Percentiles rank a stretch among this genome's conserved stretches.
phyloP scores from a whole-genome alignment of 2,888 invertebrate genomes.

The Schizotus pectinicornis region DNA sequence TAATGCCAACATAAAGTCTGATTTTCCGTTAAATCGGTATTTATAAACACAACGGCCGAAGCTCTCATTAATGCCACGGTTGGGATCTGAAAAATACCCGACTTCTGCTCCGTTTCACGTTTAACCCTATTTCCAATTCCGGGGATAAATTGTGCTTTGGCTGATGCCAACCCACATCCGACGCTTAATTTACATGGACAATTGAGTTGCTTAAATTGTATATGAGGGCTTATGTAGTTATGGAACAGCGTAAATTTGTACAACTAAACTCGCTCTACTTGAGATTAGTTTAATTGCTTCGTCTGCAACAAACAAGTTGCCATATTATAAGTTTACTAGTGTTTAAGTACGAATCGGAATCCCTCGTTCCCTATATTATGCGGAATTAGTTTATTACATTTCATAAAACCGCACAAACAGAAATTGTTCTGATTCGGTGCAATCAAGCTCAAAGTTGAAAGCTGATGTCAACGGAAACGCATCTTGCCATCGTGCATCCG shows the following conservation, averaged over 20 bases:
- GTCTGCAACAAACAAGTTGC: conserved; percentile 43
- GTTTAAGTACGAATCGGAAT: conserved; percentile 37
- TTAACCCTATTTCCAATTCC: conserved; percentile 29
- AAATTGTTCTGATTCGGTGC: no score
- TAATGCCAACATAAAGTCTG: no score
- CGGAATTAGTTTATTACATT: no score
- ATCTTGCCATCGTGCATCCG: no score
- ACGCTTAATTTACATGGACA: conserved; percentile 50
- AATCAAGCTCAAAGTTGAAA: no score
- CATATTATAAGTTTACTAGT: conserved; percentile 38
- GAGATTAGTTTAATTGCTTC: conserved; percentile 52
- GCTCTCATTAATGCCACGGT: conserved; percentile 3
- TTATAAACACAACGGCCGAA: not conserved
- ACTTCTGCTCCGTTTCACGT: conserved; percentile 16
- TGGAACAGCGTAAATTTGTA: conserved; percentile 49
- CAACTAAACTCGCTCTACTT: conserved; percentile 43
- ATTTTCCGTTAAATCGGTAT: no score
- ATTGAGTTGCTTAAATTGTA: conserved; percentile 51
- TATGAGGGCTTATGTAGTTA: conserved; percentile 50
- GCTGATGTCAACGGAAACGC: no score
- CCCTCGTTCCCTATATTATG: conserved; percentile 34
- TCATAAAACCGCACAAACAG: no score
- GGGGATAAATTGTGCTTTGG: conserved; percentile 30
- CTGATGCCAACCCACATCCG: conserved; percentile 27
- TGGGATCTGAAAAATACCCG: conserved; percentile 10